Base-by-base conservation (phyloP, 2,888 invertebrate species). In the Hirtodrosophila alboralis region DNA sequence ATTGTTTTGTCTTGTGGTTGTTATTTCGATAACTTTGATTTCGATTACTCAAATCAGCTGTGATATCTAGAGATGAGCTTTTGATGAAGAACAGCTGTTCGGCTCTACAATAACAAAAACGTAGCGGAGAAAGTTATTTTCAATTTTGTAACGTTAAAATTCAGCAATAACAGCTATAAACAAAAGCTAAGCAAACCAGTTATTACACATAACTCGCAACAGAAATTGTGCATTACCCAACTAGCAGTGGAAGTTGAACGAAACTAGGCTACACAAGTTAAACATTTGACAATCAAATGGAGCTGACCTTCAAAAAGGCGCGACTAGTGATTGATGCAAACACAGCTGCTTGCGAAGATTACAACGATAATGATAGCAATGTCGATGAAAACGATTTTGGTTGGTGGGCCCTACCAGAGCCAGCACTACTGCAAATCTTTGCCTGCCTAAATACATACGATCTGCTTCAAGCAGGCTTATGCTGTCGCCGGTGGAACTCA, bases 401-500 rank as follows among this genome's bases (percentile, higher is more conserved):
- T 37, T 90, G 90, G 90, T 89, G 89, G 89, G 70, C 81, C 1
- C 41, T 91, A 26, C 91, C 95, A 0, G 95, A 95, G 87, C 92
- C 94, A 2, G 91, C 94, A 21, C 89, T 95, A 0, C 89, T 95
- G 16, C 92, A 93, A 64, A 93, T 96, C 58, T 76, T 84, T 14
- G 61, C 53, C 3, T 94, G 94, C 71, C 90, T 92, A 37, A 92
- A 92, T 86, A 91, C 95, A 41, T 90, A 91, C 53, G 94, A 94
- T 53, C 89, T 96, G 30, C 84, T 93, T 9, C 91, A 90, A 64
- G 93, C 92, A 4, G 92, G 94, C 6, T 89, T 91, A 69, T 92
- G 93, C 4, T 96, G 95, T 84, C 92, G 91, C 59, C 91, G 92
- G 3, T 95, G 95, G 95, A 91, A 93, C 64, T 90, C 93, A 49